Conservation (phyloP, 1,140 invertebrate genomes). For the Tetranychus urticae region DNA sequence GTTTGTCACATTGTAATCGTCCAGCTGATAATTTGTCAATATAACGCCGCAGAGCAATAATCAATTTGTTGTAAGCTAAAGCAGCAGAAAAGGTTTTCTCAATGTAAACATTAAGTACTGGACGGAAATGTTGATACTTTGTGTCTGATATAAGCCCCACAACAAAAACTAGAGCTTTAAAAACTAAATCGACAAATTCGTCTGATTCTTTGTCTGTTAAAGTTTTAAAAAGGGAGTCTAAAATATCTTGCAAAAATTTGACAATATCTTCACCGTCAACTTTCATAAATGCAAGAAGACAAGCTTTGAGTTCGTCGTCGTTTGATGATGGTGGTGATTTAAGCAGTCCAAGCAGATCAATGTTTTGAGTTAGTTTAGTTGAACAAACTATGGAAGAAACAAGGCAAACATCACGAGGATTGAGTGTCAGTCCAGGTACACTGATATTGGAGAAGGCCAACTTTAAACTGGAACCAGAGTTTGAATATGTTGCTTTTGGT, state of each 20-base stretch:
- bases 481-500: not conserved
- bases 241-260: conserved; percentile 69
- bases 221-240: conserved; percentile 78
- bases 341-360: conserved; percentile 65
- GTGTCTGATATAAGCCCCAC: conserved; percentile 62
- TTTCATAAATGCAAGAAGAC: conserved; percentile 40
- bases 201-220: conserved; percentile 50
- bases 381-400: conserved; percentile 71
- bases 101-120: conserved; percentile 76
- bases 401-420: conserved; percentile 47
- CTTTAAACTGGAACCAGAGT: conserved; percentile 10
- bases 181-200: conserved; percentile 59
- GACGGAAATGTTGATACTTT: conserved; percentile 79
- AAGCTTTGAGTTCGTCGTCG: conserved; percentile 32
- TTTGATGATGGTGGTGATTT: conserved; percentile 27
- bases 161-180: conserved; percentile 71
- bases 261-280: conserved; percentile 77
- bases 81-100: conserved; percentile 74
- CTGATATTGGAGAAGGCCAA: not conserved
- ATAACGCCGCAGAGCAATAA: conserved; percentile 31
- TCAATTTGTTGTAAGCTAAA: conserved; percentile 52
- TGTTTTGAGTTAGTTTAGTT: conserved; percentile 84
- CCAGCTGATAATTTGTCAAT: conserved; percentile 23
- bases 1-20: conserved; percentile 15
- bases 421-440: not conserved